Percentiles rank a stretch among this genome's conserved stretches.
phyloP scores from a whole-genome alignment of 2,113 vertebrate genomes.

The Barnardius zonarius region DNA sequence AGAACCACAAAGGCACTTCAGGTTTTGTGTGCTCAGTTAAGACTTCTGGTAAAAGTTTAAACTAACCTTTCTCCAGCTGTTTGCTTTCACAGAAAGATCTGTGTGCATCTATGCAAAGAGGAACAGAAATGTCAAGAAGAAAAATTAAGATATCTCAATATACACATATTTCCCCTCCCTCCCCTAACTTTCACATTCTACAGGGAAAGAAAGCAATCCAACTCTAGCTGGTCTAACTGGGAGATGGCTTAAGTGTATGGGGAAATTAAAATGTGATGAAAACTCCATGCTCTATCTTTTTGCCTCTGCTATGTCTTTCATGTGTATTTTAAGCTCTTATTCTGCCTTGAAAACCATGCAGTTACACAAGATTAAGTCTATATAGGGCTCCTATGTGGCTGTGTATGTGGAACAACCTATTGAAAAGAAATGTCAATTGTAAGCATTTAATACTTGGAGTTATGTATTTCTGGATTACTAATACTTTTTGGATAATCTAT shows the following conservation, averaged over 20 bases:
- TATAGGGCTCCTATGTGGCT: neutral
- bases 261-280: neutral
- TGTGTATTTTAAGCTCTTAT: neutral
- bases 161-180: neutral
- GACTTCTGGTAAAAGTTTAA: neutral
- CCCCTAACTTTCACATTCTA: neutral
- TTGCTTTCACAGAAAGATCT: neutral
- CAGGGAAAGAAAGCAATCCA: neutral
- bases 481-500: neutral
- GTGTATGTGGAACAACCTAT: neutral
- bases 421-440: neutral
- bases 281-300: neutral
- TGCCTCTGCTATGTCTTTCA: neutral
- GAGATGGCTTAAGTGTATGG: neutral
- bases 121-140: neutral
- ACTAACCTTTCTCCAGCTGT: neutral
- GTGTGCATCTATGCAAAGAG: neutral
- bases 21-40: neutral
- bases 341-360: neutral
- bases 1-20: neutral
- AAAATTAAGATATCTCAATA: neutral
- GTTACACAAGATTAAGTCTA: neutral
- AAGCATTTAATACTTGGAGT: neutral
- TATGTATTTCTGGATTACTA: neutral
- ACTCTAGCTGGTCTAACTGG: neutral